Conservation (phyloP, 2,888 invertebrate genomes). For the Phengaris alcon region DNA sequence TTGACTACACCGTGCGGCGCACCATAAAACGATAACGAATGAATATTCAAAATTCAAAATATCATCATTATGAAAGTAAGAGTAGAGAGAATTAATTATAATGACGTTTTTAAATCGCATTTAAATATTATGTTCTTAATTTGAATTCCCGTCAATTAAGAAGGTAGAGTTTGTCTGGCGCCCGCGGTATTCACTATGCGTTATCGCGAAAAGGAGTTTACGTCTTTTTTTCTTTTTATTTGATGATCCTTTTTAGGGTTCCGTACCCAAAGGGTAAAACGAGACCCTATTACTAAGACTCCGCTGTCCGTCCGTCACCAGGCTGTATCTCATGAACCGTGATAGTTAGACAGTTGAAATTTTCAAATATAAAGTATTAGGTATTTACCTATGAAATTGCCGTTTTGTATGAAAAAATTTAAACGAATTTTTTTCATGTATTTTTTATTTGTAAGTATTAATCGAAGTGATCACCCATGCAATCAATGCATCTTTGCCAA, state of each 20-base stretch:
- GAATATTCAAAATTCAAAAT: constrained; percentile 55
- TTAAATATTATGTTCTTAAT: constrained; percentile 2
- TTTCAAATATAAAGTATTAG: too few species aligned
- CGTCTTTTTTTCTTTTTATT: not conserved
- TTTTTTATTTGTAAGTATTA: too few species aligned
- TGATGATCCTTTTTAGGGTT: not conserved
- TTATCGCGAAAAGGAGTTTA: not conserved
- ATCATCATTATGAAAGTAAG: constrained; percentile 37
- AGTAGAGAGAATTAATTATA: constrained; percentile 8
- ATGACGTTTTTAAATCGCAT: constrained; percentile 22
- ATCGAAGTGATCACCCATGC: too few species aligned
- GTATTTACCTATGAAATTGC: too few species aligned
- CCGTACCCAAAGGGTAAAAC: too few species aligned
- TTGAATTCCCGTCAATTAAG: constrained; percentile 5
- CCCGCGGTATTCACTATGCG: not conserved
- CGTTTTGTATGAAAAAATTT: too few species aligned
- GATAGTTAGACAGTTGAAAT: too few species aligned
- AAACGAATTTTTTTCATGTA: too few species aligned
- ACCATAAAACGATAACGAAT: constrained; percentile 60
- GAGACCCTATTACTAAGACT: too few species aligned
- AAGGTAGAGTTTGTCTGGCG: not conserved
- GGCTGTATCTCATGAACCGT: too few species aligned
- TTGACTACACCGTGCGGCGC: constrained; percentile 38
- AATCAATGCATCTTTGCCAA: too few species aligned
- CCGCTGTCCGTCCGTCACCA: too few species aligned